Percentiles rank a stretch among this genome's conserved stretches.
phyloP scores from a whole-genome alignment of 2,113 vertebrate species.

The Leucoraja erinaceus region DNA sequence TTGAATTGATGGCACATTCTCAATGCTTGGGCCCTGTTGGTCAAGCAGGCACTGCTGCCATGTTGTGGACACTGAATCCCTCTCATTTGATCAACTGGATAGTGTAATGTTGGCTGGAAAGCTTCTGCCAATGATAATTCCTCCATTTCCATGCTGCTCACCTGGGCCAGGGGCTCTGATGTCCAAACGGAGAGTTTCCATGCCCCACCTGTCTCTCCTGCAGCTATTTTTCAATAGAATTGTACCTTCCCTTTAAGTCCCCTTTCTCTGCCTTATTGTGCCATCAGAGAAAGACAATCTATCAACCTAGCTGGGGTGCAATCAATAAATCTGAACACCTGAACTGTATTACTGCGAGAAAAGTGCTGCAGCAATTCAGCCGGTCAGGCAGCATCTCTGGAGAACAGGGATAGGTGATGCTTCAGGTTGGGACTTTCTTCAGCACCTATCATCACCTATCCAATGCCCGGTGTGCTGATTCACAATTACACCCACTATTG shows the following conservation, averaged over 20 bases:
- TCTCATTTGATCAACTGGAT: not conserved
- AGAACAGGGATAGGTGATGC: no score
- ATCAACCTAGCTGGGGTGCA: not conserved
- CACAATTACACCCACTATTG: no score
- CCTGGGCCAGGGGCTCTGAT: not conserved
- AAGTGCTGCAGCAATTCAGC: no score
- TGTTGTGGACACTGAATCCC: not conserved
- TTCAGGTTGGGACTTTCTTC: no score
- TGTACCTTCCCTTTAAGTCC: not conserved
- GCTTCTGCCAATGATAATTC: not conserved
- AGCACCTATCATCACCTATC: no score
- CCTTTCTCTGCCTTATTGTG: not conserved
- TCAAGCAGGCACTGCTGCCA: not conserved
- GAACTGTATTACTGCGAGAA: not conserved
- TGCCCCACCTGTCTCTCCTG: not conserved
- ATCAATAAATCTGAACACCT: not conserved
- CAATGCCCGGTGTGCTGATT: no score
- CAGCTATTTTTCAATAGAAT: not conserved
- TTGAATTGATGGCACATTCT: not conserved
- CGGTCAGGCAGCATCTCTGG: no score
- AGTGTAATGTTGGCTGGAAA: not conserved
- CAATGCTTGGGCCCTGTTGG: not conserved
- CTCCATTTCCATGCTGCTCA: not conserved
- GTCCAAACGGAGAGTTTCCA: not conserved
- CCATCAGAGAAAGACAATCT: not conserved